Evolutionary conservation across 30 jellyfish, hydroid and myxozoan genomes (phyloP), one percentile per base, ranked within the genome.

Genomic region (Pelagia noctiluca): DNA sequence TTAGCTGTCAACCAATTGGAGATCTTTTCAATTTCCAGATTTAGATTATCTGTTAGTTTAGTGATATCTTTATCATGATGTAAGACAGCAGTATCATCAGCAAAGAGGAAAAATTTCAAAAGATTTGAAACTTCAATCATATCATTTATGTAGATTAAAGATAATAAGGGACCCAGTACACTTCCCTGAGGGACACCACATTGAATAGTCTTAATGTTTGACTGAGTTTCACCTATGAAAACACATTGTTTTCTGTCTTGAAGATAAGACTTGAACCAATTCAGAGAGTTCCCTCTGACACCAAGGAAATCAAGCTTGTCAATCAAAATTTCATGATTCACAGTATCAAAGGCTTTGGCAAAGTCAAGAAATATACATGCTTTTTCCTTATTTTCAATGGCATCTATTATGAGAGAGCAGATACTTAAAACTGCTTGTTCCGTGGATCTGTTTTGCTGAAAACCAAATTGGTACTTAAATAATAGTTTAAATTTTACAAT

Each of bases 161-260:
- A 67, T 21, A 67, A 37, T 67, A 67, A 67, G 19, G 80, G 80
- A 19, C 65, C 60, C 60, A 67, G 63, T 28, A 67, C 80, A 67
- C 57, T 21, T 23, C 80, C 80, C 80, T 33, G 80, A 67, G 80
- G 80, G 26, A 67, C 80, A 28, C 80, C 80, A 67, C 80, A 67
- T 12, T 28, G 32, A 67, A 67, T 33, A 23, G 63, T 21, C 37
- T 67, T 67, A 22, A 33, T 28, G n/a, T 67, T 67, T 0, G 80
- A 67, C 63, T 21, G 80, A 21, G 65, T 37, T 67, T 0, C 65
- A 21, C 57, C 80, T 21, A 67, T 37, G 37, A 37, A 67, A 24
- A 67, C 80, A 67, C 80, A 67, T 67, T 67, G 65, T 28, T 28
- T 67, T 67, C 80, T 67, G 63, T 67, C 37, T 19, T 21, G 37